A percentile compares a stretch with the other conserved stretches of the same genome.
Evolutionary conservation across 2,797 vertebrate genomes (phyloP).

Genomic region (Thalassophryne amazonica): DNA sequence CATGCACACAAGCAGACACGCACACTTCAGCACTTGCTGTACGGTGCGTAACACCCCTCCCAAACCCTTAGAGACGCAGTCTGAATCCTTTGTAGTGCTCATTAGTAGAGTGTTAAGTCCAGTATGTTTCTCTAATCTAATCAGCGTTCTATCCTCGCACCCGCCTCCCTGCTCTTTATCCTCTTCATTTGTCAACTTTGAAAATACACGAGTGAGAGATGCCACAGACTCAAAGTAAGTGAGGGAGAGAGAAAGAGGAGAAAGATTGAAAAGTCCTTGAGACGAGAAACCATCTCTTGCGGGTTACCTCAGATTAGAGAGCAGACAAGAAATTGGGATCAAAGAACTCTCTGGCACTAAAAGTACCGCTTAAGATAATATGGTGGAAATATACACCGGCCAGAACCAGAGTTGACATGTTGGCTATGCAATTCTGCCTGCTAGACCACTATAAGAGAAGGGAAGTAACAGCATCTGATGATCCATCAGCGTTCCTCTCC

Average conservation of each 20-base stretch:
- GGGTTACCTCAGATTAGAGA: slow-evolving; percentile 6
- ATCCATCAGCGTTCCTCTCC: neutral
- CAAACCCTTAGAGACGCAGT: slow-evolving; percentile 37
- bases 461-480: slow-evolving; percentile 20
- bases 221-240: slow-evolving; percentile 10
- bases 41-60: slow-evolving; percentile 36
- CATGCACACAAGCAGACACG: neutral
- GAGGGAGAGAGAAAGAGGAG: slow-evolving; percentile 9
- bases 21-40: slow-evolving; percentile 12
- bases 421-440: slow-evolving; percentile 5
- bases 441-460: slow-evolving; percentile 3
- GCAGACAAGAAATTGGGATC: slow-evolving; percentile 25
- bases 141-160: slow-evolving; percentile 53
- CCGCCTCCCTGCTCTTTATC: slow-evolving; percentile 42
- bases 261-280: slow-evolving; percentile 60
- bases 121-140: slow-evolving; percentile 73
- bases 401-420: neutral
- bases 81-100: slow-evolving; percentile 72
- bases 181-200: slow-evolving; percentile 66
- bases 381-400: neutral
- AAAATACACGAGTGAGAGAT: slow-evolving; percentile 49
- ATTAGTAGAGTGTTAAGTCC: slow-evolving; percentile 74
- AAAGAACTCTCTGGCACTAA: slow-evolving; percentile 37
- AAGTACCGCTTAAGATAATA: neutral
- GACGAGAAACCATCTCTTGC: slow-evolving; percentile 48